Evolutionary conservation across 2,797 vertebrate genomes (phyloP).

Genomic region (Pteropus rufus): DNA sequence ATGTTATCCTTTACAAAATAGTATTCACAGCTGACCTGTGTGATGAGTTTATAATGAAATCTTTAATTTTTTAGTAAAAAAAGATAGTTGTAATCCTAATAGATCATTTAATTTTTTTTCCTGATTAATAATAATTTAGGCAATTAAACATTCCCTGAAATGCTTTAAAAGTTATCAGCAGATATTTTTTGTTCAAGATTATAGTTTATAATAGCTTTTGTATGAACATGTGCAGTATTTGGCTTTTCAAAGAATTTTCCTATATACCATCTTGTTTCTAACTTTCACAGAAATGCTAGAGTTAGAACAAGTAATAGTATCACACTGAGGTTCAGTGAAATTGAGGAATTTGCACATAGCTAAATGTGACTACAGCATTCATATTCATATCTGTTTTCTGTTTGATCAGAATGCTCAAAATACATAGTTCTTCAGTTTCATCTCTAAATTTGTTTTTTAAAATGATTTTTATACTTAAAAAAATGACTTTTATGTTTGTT

Average conservation of each 20-base stretch:
- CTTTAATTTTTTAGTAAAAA: background rate
- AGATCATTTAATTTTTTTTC: conserved; percentile 7
- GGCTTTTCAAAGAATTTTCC: conserved; percentile 1
- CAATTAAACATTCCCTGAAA: background rate
- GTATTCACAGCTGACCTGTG: background rate
- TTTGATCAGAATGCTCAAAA: background rate
- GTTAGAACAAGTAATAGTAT: background rate
- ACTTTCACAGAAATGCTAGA: background rate
- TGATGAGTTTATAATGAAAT: background rate
- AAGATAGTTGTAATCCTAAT: background rate
- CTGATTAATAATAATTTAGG: background rate
- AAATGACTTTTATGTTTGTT: conserved; percentile 9
- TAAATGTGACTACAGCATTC: background rate
- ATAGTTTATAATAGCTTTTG: background rate
- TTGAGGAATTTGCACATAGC: background rate
- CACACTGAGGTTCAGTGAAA: background rate
- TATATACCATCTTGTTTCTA: background rate
- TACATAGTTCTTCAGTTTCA: conserved; percentile 9
- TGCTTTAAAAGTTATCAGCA: background rate
- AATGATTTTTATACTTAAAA: background rate
- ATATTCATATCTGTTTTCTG: background rate
- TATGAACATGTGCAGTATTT: background rate
- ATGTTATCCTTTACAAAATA: background rate
- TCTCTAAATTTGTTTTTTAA: background rate
- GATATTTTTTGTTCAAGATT: conserved; percentile 3